Evolutionary conservation across 2,113 vertebrate species (phyloP).

Genomic region (Hirundichthys speculiger): DNA sequence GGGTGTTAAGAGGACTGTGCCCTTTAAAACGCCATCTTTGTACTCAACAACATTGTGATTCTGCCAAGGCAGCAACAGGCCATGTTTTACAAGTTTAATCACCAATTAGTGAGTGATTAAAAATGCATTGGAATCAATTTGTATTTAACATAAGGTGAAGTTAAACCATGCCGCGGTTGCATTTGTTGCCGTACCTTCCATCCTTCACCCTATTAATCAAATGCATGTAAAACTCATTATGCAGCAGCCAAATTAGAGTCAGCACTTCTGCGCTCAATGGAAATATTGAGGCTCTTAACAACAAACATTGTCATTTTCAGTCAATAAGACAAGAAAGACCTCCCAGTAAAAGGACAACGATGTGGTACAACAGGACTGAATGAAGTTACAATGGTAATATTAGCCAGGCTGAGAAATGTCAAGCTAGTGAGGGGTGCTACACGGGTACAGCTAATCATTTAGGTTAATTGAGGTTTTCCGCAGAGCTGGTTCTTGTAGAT

Average conservation of each 20-base stretch:
- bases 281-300: conserved; percentile 45
- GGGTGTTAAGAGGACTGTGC: conserved; percentile 69
- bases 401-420: conserved; percentile 75
- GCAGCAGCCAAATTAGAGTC: conserved; percentile 60
- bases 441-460: conserved; percentile 73
- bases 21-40: conserved; percentile 75
- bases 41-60: conserved; percentile 44
- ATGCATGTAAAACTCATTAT: conserved; percentile 69
- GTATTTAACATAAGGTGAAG: conserved; percentile 74
- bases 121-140: conserved; percentile 77
- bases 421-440: conserved; percentile 52
- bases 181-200: conserved; percentile 43
- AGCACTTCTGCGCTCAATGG: conserved; percentile 55
- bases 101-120: conserved; percentile 74
- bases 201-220: conserved; percentile 68
- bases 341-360: conserved; percentile 64
- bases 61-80: conserved; percentile 53
- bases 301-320: conserved; percentile 67
- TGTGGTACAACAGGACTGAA: conserved; percentile 58
- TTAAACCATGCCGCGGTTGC: conserved; percentile 52
- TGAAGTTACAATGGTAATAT: conserved; percentile 71
- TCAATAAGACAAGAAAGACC: conserved; percentile 59
- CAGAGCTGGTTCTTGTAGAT: conserved; percentile 58
- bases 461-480: conserved; percentile 80
- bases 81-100: conserved; percentile 67